Evolutionary conservation across 92 coral and sea anemone genomes (phyloP), one percentile per base, ranked within the genome.

Genomic region (Epizoanthus illoricatus): DNA sequence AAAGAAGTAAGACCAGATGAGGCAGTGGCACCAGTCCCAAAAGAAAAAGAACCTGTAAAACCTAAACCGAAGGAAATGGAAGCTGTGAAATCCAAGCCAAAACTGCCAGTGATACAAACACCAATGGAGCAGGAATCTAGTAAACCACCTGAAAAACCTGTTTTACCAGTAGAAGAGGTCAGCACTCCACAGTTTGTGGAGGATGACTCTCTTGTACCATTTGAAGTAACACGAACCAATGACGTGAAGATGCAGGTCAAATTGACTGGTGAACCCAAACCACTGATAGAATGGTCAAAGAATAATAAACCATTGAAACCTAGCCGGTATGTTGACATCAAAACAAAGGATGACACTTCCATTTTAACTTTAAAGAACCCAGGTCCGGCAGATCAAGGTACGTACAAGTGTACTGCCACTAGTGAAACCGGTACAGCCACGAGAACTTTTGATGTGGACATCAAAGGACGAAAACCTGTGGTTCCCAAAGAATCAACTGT

Each of bases 181-280:
- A 66, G 71, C 71, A 66, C 71, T 23, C 71, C 71, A 23, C 71
- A 66, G 71, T 66, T 66, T 66, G 71, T 66, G 69, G 69, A 64
- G 69, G 69, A 64, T 64, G 69, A 64, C 5, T 64, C 69, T 19
- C 24, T 4, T 64, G 39, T 19, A 24, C 69, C 69, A 20, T 64
- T 64, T 64, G 69, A 64, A 64, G 69, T 64, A 3, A 64, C 71
- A 66, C 24, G 71, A 66, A 66, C 42, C 5, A 66, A 66, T 40
- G 71, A 66, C 12, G 43, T 66, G 43, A 66, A 66, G 36, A 20
- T 66, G 71, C 71, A 66, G 43, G 71, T 66, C 4, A 66, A 66
- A 21, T 15, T 66, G 71, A 23, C 71, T 23, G 71, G 71, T 66
- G 71, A 66, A 66, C 71, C n/a, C n/a, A n/a, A n/a, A n/a, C n/a